Evolutionary conservation across 1,140 invertebrate species (phyloP).

Genomic region (Oedothorax gibbosus): DNA sequence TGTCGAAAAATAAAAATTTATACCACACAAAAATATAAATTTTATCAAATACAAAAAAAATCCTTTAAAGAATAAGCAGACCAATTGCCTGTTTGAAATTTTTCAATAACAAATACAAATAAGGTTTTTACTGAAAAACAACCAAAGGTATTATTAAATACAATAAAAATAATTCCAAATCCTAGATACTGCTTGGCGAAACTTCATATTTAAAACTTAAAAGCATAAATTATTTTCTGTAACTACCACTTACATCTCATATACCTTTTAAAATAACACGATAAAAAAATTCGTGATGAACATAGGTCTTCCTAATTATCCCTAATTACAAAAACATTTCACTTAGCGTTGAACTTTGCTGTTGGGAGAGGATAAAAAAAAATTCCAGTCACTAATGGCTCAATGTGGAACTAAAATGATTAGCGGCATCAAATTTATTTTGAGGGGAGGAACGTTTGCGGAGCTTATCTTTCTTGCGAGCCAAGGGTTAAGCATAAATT

Average conservation of each 20-base stretch:
- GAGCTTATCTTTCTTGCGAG: constrained; percentile 42
- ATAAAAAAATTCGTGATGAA: constrained; percentile 22
- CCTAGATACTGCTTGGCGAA: too few species aligned
- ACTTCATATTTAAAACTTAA: too few species aligned
- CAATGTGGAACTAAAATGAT: constrained; percentile 49
- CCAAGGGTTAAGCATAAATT: constrained; percentile 23
- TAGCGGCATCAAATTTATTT: constrained; percentile 55
- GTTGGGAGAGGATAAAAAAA: constrained; percentile 11
- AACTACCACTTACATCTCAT: constrained; percentile 28
- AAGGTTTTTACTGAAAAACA: too few species aligned
- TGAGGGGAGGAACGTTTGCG: constrained; percentile 10
- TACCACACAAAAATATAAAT: too few species aligned
- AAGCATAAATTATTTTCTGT: not conserved
- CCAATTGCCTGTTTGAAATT: too few species aligned
- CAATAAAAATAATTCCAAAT: too few species aligned
- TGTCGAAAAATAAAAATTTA: too few species aligned
- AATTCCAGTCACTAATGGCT: constrained; percentile 24
- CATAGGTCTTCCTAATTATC: constrained; percentile 36
- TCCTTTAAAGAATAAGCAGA: too few species aligned
- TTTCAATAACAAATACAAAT: too few species aligned
- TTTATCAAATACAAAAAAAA: too few species aligned
- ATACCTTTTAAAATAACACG: constrained; percentile 3
- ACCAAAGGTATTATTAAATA: too few species aligned
- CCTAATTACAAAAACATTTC: constrained; percentile 51
- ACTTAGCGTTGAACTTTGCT: constrained; percentile 41